Percentiles rank a stretch among this genome's conserved stretches.
Conservation (phyloP, 1,140 invertebrate genomes). For the Tetranychus cinnabarinus region DNA sequence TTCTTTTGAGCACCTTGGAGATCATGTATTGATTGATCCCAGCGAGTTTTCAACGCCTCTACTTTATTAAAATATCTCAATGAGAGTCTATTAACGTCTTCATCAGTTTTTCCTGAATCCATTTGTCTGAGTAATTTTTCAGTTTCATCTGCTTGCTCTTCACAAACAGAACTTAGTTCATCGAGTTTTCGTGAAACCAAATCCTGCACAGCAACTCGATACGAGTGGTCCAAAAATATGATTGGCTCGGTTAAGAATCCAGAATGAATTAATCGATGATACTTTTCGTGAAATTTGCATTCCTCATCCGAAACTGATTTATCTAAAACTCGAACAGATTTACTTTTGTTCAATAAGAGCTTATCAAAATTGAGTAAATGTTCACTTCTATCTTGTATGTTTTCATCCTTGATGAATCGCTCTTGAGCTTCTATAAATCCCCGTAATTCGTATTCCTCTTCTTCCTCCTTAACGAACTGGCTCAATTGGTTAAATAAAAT, state of each 20-base stretch:
- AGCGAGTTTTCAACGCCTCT: constrained; percentile 43
- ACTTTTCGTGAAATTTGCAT: constrained; percentile 42
- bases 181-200: constrained; percentile 37
- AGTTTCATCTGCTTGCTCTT: constrained; percentile 45
- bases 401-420: constrained; percentile 18
- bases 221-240: constrained; percentile 48
- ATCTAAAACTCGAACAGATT: constrained; percentile 27
- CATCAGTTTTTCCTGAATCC: constrained; percentile 36
- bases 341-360: constrained; percentile 41
- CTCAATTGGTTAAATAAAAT: constrained; percentile 19
- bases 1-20: constrained; percentile 41
- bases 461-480: constrained; percentile 22
- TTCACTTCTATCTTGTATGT: constrained; percentile 28
- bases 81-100: constrained; percentile 47
- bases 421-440: constrained; percentile 23
- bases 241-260: constrained; percentile 43
- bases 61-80: constrained; percentile 49
- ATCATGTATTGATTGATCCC: constrained; percentile 46
- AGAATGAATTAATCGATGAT: constrained; percentile 55
- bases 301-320: background rate
- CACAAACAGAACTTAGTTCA: constrained; percentile 34
- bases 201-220: constrained; percentile 40
- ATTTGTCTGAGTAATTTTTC: constrained; percentile 36
- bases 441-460: constrained; percentile 27
- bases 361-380: constrained; percentile 37